Evolutionary conservation across 2,888 invertebrate species (phyloP).

Genomic region (Tribolium freemani): DNA sequence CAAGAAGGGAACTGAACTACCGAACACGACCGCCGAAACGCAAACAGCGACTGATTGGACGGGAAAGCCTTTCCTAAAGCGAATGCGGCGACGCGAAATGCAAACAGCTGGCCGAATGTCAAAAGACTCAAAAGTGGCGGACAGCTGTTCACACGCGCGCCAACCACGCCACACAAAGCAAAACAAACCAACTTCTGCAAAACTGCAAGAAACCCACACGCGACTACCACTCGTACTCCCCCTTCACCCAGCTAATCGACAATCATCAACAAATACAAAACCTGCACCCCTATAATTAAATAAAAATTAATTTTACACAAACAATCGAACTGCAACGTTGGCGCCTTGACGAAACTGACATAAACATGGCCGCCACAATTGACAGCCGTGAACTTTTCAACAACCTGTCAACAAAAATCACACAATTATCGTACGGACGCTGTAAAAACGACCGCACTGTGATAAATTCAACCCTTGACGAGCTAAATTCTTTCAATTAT

Average conservation of each 20-base stretch:
- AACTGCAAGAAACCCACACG: neutral
- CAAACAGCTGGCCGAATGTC: slow-evolving; percentile 37
- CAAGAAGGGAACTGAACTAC: slow-evolving; percentile 40
- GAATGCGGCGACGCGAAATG: slow-evolving; percentile 27
- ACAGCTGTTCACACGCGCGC: neutral
- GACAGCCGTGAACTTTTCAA: slow-evolving; percentile 57
- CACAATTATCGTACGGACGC: slow-evolving; percentile 59
- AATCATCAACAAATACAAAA: neutral
- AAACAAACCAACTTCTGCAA: neutral
- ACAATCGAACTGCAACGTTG: neutral
- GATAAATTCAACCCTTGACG: slow-evolving; percentile 73
- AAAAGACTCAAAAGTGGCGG: neutral
- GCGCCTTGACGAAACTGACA: slow-evolving; percentile 8
- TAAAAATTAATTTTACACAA: neutral
- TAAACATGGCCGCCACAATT: slow-evolving; percentile 49
- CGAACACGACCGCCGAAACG: slow-evolving; percentile 42
- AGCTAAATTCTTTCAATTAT: slow-evolving; percentile 76
- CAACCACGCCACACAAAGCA: neutral
- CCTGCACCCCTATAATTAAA: neutral
- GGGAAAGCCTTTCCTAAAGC: slow-evolving; percentile 3
- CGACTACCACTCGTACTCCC: too few relatives aligned
- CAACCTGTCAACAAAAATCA: slow-evolving; percentile 61
- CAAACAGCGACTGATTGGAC: slow-evolving; percentile 52
- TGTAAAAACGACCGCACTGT: slow-evolving; percentile 67
- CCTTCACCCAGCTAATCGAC: too few relatives aligned